These are phyloP conservation scores for Cylloceria caligata DNA, from an alignment of 2,888 invertebrate species.

Conservation along the genomic window DNA sequence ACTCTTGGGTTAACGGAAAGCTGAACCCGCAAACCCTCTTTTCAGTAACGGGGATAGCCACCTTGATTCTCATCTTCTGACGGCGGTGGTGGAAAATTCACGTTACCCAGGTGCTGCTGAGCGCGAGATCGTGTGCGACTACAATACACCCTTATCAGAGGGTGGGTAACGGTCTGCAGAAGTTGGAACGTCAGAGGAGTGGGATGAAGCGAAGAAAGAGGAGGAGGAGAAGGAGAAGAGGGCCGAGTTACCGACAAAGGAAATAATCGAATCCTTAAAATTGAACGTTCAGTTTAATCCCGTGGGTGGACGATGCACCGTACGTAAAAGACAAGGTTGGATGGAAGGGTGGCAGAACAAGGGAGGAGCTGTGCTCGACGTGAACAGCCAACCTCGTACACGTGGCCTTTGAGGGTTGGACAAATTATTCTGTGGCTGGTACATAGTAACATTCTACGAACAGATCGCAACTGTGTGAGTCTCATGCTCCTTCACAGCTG, in stretches of 20 bases:
- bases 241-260: slow-evolving; percentile 39
- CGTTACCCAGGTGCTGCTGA: slow-evolving; percentile 10
- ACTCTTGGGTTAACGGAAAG: slow-evolving; percentile 19
- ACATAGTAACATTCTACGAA: slow-evolving; percentile 29
- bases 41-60: background rate
- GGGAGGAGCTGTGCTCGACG: slow-evolving; percentile 12
- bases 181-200: slow-evolving; percentile 14
- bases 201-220: background rate
- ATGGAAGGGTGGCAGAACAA: slow-evolving; percentile 53
- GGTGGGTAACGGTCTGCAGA: background rate
- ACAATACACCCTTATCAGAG: slow-evolving; percentile 10
- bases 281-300: slow-evolving; percentile 51
- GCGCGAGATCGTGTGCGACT: slow-evolving; percentile 4
- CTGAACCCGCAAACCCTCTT: slow-evolving; percentile 16
- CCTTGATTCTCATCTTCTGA: background rate
- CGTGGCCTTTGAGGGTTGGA: slow-evolving; percentile 42
- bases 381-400: slow-evolving; percentile 29
- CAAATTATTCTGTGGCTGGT: slow-evolving; percentile 53
- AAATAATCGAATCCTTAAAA: slow-evolving; percentile 52
- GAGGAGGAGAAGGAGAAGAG: background rate
- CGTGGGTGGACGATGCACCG: slow-evolving; percentile 52
- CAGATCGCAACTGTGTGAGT: slow-evolving; percentile 9
- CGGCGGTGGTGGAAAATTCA: slow-evolving; percentile 5
- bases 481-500: background rate
- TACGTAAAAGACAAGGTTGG: slow-evolving; percentile 58